These are phyloP conservation scores for Zingel zingel DNA, from an alignment of 2,113 vertebrate species.

Conservation along the genomic window DNA sequence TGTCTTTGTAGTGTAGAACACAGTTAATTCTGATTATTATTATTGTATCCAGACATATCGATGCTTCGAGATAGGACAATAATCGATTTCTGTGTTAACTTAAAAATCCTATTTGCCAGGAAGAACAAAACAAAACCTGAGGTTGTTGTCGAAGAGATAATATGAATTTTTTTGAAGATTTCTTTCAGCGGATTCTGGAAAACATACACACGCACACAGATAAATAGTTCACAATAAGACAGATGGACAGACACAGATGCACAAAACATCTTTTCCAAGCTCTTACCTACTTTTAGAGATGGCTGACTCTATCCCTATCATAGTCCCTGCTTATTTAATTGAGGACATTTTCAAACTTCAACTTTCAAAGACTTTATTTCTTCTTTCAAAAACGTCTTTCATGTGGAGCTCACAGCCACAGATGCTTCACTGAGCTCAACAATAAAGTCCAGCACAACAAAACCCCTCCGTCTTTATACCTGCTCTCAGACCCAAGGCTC, in stretches of 20 bases:
- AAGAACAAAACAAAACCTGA: slow-evolving; percentile 34
- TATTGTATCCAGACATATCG: slow-evolving; percentile 15
- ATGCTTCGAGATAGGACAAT: slow-evolving; percentile 23
- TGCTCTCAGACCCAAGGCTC: slow-evolving; percentile 4
- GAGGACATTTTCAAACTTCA: neutral
- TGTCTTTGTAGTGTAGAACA: neutral
- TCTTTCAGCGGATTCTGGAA: slow-evolving; percentile 14
- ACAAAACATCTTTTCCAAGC: slow-evolving; percentile 17
- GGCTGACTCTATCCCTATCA: neutral
- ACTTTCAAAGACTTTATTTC: slow-evolving; percentile 32
- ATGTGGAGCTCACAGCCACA: slow-evolving; percentile 2
- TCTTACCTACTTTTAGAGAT: slow-evolving; percentile 26
- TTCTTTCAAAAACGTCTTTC: slow-evolving; percentile 35
- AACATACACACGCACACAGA: neutral
- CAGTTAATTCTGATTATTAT: slow-evolving; percentile 29
- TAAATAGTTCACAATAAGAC: slow-evolving; percentile 10
- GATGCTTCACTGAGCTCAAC: slow-evolving; percentile 35
- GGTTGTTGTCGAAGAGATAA: slow-evolving; percentile 18
- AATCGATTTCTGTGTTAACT: slow-evolving; percentile 31
- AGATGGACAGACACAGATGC: slow-evolving; percentile 10
- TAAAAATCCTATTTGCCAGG: slow-evolving; percentile 13
- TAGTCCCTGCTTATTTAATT: slow-evolving; percentile 28
- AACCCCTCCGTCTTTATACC: neutral
- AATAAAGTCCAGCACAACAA: slow-evolving; percentile 35
- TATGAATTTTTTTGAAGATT: slow-evolving; percentile 37